phyloP scores from a whole-genome alignment of 1,140 invertebrate species.

The Pseudobourletiella spinata region DNA sequence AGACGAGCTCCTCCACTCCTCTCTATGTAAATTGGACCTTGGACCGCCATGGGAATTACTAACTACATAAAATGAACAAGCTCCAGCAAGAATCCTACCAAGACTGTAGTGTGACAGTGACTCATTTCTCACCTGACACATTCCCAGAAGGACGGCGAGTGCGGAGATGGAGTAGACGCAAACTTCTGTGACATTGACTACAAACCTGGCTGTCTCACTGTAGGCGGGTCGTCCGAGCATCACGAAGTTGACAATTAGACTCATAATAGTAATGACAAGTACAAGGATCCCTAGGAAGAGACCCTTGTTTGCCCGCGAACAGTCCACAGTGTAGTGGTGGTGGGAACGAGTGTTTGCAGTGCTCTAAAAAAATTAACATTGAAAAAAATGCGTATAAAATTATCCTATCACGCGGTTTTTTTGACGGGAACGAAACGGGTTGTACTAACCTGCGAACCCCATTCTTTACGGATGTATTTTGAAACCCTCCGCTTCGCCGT shows the following conservation, averaged over 20 bases:
- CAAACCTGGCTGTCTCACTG: slow-evolving; percentile 60
- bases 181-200: slow-evolving; percentile 85
- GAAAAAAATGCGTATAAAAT: too few species aligned
- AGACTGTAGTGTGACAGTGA: too few species aligned
- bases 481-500: slow-evolving; percentile 43
- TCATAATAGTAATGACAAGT: slow-evolving; percentile 86
- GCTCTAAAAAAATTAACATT: too few species aligned
- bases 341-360: slow-evolving; percentile 62
- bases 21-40: too few species aligned
- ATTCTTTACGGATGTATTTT: background rate
- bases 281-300: slow-evolving; percentile 88
- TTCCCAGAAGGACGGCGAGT: slow-evolving; percentile 71
- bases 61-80: too few species aligned
- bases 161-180: slow-evolving; percentile 77
- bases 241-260: slow-evolving; percentile 88
- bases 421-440: too few species aligned
- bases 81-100: too few species aligned
- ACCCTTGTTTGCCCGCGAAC: slow-evolving; percentile 88
- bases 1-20: too few species aligned
- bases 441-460: background rate
- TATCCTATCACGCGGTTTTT: too few species aligned
- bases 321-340: slow-evolving; percentile 88
- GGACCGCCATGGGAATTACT: too few species aligned
- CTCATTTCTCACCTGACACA: slow-evolving; percentile 65
- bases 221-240: slow-evolving; percentile 65